Percentiles rank a stretch among this genome's conserved stretches.
Conservation (phyloP, 2,113 vertebrate species). For the Melanerpes formicivorus region DNA sequence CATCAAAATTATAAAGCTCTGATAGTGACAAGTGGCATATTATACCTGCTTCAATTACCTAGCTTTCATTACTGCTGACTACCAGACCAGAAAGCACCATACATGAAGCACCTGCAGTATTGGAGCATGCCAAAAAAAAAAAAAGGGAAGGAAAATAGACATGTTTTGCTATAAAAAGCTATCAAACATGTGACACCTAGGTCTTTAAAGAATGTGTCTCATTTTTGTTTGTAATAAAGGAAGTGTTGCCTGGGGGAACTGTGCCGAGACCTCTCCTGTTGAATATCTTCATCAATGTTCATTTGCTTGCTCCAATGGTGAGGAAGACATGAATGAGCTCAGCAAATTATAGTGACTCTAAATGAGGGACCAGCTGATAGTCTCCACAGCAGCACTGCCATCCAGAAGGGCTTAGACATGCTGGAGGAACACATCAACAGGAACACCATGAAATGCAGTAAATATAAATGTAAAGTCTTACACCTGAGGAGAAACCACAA, state of each 20-base stretch:
- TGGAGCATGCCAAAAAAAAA: neutral
- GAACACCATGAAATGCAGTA: neutral
- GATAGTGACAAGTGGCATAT: neutral
- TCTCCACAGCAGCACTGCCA: neutral
- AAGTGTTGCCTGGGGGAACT: neutral
- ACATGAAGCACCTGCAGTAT: neutral
- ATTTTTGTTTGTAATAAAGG: neutral
- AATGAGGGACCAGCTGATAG: neutral
- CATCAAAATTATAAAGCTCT: neutral
- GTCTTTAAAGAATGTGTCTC: neutral
- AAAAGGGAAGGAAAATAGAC: neutral
- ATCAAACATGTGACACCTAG: neutral
- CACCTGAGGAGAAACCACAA: neutral
- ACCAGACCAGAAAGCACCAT: neutral
- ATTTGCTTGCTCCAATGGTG: neutral
- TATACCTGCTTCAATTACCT: neutral
- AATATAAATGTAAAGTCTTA: neutral
- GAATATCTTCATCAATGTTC: accelerated
- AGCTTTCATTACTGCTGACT: neutral
- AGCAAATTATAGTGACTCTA: neutral
- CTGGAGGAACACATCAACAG: neutral
- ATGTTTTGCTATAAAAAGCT: neutral
- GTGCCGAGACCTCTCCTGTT: neutral
- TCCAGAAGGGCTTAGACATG: neutral
- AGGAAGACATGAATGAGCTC: neutral